Base-by-base conservation (phyloP, 2,888 invertebrate genomes). In the Lissocephala sabroskyi region DNA sequence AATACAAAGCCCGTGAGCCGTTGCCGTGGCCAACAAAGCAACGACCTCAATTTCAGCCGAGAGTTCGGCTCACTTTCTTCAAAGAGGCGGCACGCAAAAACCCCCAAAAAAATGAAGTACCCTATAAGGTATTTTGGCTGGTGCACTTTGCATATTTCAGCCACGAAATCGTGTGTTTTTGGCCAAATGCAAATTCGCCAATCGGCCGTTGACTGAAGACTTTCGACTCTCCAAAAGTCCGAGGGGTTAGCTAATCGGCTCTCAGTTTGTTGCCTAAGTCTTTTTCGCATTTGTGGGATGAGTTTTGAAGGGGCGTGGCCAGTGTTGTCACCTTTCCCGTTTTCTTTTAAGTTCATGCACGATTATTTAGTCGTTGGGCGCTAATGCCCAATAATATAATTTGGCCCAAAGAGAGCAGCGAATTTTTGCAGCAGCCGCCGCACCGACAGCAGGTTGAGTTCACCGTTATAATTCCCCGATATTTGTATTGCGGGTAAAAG, bases 401-500 rank as follows among this genome's bases (percentile, higher is more conserved):
- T n/a, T n/a, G n/a, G n/a, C n/a, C 7, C 23, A 23, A 23, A 23
- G 7, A 7, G 23, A n/a, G 4, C 4, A 23, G 23, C 23, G 7
- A 23, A 23, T 23, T 7, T 23, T 23, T 23, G 23, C 23, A 3
- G 7, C 4, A 30, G 11, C 10, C 9, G 30, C 5, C 30, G 30
- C n/a, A n/a, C n/a, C 30, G 11, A 30, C 3, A n/a, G 3, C 23
- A 7, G 3, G 23, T 23, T 23, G 23, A 23, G 23, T 23, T 23
- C 23, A 23, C 7, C 7, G 70, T 65, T 71, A 68, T 76, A 76
- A 65, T 63, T 65, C 75, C 63, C 61, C 65, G 65, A 65, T 77
- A 75, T 78, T n/a, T n/a, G n/a, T n/a, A n/a, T n/a, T n/a, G n/a
- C n/a, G 71, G 78, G 74, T 78, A 78, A 74, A 78, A 74, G 74